A percentile compares a stretch with the other conserved stretches of the same genome.
These are phyloP conservation scores for Mongoloraphidia duomilia DNA, from an alignment of 2,888 invertebrate species.

Conservation along the genomic window DNA sequence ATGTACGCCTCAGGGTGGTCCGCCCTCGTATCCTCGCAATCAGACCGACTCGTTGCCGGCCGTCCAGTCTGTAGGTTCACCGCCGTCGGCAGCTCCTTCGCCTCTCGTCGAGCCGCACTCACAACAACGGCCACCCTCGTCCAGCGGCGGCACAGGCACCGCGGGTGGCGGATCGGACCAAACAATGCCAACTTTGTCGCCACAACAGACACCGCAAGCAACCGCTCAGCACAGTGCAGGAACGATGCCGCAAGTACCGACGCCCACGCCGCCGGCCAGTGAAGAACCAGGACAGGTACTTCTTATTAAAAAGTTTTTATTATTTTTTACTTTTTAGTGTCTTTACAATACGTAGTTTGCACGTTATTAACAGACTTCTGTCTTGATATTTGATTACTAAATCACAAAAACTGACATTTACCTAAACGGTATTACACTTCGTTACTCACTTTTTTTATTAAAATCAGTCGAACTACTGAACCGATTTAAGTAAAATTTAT, in stretches of 20 bases:
- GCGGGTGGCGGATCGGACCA: slow-evolving; percentile 37
- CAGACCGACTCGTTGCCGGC: slow-evolving; percentile 37
- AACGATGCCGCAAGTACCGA: slow-evolving; percentile 18
- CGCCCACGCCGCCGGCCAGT: slow-evolving; percentile 24
- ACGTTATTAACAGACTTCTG: too few relatives aligned
- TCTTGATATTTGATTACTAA: too few relatives aligned
- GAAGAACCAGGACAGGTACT: slow-evolving; percentile 22
- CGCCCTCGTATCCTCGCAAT: slow-evolving; percentile 50
- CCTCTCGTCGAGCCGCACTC: slow-evolving; percentile 57
- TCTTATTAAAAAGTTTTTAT: too few relatives aligned
- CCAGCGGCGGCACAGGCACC: slow-evolving; percentile 46
- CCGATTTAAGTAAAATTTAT: too few relatives aligned
- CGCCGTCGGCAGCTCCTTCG: slow-evolving; percentile 52
- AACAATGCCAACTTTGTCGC: slow-evolving; percentile 57
- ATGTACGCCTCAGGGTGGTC: slow-evolving; percentile 45
- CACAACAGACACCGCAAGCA: slow-evolving; percentile 40
- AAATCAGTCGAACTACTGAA: too few relatives aligned
- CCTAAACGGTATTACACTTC: too few relatives aligned
- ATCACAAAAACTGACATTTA: too few relatives aligned
- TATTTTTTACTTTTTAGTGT: too few relatives aligned
- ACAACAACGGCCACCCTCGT: slow-evolving; percentile 52
- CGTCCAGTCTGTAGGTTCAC: slow-evolving; percentile 43
- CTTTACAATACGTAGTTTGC: too few relatives aligned
- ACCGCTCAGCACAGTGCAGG: slow-evolving; percentile 22
- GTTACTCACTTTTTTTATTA: too few relatives aligned